Evolutionary conservation across 2,888 invertebrate species (phyloP), one percentile per base, ranked within the genome.

Genomic region (Cerastoderma edule): DNA sequence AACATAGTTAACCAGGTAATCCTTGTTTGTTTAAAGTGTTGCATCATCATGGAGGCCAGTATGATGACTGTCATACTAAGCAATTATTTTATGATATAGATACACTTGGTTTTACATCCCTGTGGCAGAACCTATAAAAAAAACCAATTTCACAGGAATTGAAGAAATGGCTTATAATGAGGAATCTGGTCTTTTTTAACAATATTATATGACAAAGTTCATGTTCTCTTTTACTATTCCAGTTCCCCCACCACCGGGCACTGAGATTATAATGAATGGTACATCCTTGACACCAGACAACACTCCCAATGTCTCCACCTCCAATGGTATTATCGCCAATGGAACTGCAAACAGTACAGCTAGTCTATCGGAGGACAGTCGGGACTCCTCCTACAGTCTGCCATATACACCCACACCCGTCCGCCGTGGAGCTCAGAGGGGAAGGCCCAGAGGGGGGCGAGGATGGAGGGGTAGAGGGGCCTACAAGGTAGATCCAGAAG

Each of bases 281-380:
- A 32, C 66, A 48, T 66, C 66, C 0, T 48, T 53, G 1, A 50
- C 48, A 24, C 22, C 32, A 32, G 50, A 66, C 30, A 50, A 22
- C 33, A 33, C 66, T 30, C 65, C 65, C 10, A 48, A n/a, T 48
- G 22, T 50, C 22, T 10, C 32, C 13, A 22, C 48, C 16, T 8
- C 50, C 22, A 66, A 66, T 33, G 66, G 66, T 16, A 71, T 83
- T 57, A 54, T 78, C 6, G n/a, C n/a, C 35, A 68, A 65, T 35
- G 80, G 67, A 54, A 77, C 80, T 24, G 77, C 82, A 39, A 85
- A 82, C 70, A 86, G 85, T 72, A 80, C 93, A 89, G 79, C 93
- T 91, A 88, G 87, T 78, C 71, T 90, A 33, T 91, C 88, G 6
- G 90, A 89, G 83, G 89, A 89, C 83, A 89, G 89, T 65, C 87